Base-by-base conservation (phyloP, 2,888 invertebrate species). In the Chromoteleia sp. region DNA sequence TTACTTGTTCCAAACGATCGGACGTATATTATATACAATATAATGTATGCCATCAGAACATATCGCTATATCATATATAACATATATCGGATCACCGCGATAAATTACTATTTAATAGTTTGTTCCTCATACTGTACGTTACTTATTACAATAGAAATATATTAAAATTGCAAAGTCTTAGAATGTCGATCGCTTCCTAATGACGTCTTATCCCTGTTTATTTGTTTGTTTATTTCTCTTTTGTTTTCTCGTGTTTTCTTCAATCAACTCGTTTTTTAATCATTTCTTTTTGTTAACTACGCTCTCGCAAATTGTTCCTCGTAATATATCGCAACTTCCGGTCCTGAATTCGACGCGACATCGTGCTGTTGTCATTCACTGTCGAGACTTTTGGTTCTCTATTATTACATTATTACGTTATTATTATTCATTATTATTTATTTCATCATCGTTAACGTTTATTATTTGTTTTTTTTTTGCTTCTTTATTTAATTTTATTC, bases 71-170 rank as follows among this genome's bases (percentile, higher is more conserved):
- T 29, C 54, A 30, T 54, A 58, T 63, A 50, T 45, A 68, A 63
- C 43, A 50, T 45, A 65, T 21, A 58, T 41, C 14, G 17, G 59
- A 67, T 54, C 67, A 67, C 56, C 84, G 75, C 81, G 80, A 81
- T 77, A 56, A 78, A 77, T 81, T 56, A 67, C 65, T 83, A 82
- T 83, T 84, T 78, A 78, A 82, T 84, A 83, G 76, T 80, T 83
- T 79, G 65, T 82, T 68, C 58, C 76, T 86, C 85, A 81, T 84
- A 81, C 80, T 84, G 84, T 81, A 83, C 85, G 84, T 87, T 87
- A 76, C 76, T 81, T 81, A 87, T 89, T 89, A 88, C 86, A 87
- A 88, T 88, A 89, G 87, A 89, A 89, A 88, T 89, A 87, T 88
- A 88, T 89, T 88, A 87, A 89, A 87, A 88, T 88, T 89, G 87